Evolutionary conservation across 1,140 invertebrate genomes (phyloP).

Genomic region (Nasonia giraulti): DNA sequence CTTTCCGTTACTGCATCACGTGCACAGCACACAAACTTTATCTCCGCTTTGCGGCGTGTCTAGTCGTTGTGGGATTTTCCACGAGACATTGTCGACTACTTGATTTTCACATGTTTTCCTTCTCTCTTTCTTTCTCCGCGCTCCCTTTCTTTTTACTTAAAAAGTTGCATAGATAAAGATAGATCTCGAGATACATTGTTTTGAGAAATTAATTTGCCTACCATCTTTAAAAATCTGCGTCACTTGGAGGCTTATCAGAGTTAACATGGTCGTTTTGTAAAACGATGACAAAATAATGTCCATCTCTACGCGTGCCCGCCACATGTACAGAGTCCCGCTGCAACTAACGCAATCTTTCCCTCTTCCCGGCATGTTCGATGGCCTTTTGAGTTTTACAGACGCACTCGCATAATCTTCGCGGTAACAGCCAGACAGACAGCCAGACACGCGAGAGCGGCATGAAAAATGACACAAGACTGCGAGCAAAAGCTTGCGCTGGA

Average conservation of each 20-base stretch:
- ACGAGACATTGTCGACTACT: too few species aligned
- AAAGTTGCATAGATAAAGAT: too few species aligned
- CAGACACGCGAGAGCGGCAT: background rate
- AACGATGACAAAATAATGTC: background rate
- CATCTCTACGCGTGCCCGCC: background rate
- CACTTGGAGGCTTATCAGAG: background rate
- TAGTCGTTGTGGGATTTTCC: too few species aligned
- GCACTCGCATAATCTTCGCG: background rate
- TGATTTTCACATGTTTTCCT: too few species aligned
- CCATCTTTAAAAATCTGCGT: background rate
- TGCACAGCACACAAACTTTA: too few species aligned
- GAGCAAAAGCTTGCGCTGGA: background rate
- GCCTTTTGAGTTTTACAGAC: background rate
- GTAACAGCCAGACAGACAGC: background rate
- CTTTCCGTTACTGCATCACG: too few species aligned
- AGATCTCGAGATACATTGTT: too few species aligned
- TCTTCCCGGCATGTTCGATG: background rate
- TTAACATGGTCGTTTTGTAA: background rate
- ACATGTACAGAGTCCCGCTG: background rate
- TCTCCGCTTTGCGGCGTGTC: too few species aligned
- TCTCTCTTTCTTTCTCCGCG: too few species aligned
- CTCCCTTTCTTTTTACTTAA: too few species aligned
- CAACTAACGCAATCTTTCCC: background rate
- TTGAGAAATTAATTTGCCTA: background rate
- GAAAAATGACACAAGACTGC: conserved; percentile 4